A percentile compares a stretch with the other conserved stretches of the same genome.
phyloP scores from a whole-genome alignment of 1,140 invertebrate species.

The Ceratina calcarata region DNA sequence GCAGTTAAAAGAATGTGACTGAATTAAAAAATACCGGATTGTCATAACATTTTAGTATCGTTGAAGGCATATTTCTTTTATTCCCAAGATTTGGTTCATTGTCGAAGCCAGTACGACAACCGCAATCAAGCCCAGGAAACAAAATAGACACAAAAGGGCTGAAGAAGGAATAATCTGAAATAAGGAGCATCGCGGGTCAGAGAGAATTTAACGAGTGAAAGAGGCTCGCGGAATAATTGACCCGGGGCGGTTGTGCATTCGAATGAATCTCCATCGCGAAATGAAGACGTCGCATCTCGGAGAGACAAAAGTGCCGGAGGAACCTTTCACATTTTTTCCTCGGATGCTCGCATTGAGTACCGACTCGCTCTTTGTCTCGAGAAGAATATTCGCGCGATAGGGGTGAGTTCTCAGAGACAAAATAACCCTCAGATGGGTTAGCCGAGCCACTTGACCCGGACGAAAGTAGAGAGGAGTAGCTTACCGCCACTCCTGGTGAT shows the following conservation, averaged over 20 bases:
- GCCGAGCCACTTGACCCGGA: constrained; percentile 66
- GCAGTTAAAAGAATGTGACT: not conserved
- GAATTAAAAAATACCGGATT: too few relatives aligned
- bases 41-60: too few relatives aligned
- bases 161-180: not conserved
- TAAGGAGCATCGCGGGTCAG: not conserved
- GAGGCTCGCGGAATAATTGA: constrained; percentile 19
- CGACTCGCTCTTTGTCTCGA: constrained; percentile 29
- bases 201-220: constrained; percentile 13
- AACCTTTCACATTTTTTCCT: constrained; percentile 17
- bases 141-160: not conserved
- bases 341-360: constrained; percentile 3
- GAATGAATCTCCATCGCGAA: constrained; percentile 15
- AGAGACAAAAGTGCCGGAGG: constrained; percentile 36
- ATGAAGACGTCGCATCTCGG: constrained; percentile 28
- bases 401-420: constrained; percentile 40
- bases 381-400: constrained; percentile 40
- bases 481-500: constrained; percentile 71
- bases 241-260: constrained; percentile 13
- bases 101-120: not conserved
- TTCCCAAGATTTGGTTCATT: not conserved
- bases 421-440: constrained; percentile 60
- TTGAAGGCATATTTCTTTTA: too few relatives aligned
- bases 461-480: constrained; percentile 27
- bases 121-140: not conserved